Percentiles rank a stretch among this genome's conserved stretches.
Conservation (phyloP, 2,797 vertebrate species). For the Argentina silus region DNA sequence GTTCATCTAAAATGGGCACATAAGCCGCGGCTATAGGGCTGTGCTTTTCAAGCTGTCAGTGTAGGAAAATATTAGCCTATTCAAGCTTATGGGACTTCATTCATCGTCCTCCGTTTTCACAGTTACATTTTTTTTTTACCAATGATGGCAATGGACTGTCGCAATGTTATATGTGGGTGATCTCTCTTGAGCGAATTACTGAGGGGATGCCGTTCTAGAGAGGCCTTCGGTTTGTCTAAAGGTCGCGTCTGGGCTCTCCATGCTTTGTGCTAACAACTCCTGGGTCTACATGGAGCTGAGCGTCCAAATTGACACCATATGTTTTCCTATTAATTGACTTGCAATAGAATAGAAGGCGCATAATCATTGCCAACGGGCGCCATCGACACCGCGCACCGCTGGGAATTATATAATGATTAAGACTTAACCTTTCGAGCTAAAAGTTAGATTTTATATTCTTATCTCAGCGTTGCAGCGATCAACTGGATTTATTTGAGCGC, state of each 20-base stretch:
- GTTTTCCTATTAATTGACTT: slow-evolving; percentile 94
- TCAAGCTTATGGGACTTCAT: background rate
- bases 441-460: slow-evolving; percentile 72
- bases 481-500: slow-evolving; percentile 41
- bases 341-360: slow-evolving; percentile 85
- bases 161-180: slow-evolving; percentile 62
- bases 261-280: slow-evolving; percentile 82
- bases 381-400: slow-evolving; percentile 76
- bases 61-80: background rate
- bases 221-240: slow-evolving; percentile 77
- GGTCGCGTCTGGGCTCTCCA: slow-evolving; percentile 74
- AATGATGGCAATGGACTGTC: slow-evolving; percentile 63
- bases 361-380: slow-evolving; percentile 84
- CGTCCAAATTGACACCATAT: slow-evolving; percentile 98
- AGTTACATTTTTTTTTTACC: background rate
- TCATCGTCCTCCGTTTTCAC: background rate
- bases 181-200: slow-evolving; percentile 59
- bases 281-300: slow-evolving; percentile 80
- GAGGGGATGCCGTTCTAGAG: slow-evolving; percentile 68
- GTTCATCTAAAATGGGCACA: background rate
- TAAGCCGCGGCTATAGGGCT: too few relatives aligned
- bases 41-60: background rate
- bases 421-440: slow-evolving; percentile 86
- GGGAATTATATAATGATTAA: slow-evolving; percentile 93
- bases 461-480: slow-evolving; percentile 47